These are phyloP conservation scores for Gymnothorax reevesii DNA, from an alignment of 2,797 vertebrate genomes.

Conservation along the genomic window DNA sequence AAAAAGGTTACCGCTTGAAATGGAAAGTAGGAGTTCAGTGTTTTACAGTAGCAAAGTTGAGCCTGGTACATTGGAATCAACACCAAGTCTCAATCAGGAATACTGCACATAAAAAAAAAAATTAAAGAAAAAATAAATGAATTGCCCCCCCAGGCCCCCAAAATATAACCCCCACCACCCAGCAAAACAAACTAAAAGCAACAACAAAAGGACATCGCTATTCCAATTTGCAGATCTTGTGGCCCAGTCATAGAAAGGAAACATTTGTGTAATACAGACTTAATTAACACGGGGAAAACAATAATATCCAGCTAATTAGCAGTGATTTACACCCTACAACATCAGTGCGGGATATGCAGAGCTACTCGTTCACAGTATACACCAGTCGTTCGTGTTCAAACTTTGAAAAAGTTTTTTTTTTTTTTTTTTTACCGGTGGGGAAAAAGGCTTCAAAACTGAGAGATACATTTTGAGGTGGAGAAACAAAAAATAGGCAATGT, in stretches of 20 bases:
- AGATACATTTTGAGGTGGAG: background rate
- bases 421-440: slow-evolving; percentile 17
- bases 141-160: background rate
- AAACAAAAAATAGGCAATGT: background rate
- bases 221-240: background rate
- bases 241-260: background rate
- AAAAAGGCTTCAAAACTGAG: slow-evolving; percentile 12
- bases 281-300: background rate
- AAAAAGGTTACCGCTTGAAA: slow-evolving; percentile 25
- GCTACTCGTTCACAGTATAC: slow-evolving; percentile 37
- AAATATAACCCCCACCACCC: background rate
- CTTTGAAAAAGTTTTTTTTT: slow-evolving; percentile 25
- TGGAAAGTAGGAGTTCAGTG: slow-evolving; percentile 18
- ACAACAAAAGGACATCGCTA: background rate
- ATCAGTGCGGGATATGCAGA: slow-evolving; percentile 19
- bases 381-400: slow-evolving; percentile 29
- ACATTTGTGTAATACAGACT: background rate
- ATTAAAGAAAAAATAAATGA: background rate
- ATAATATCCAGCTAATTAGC: slow-evolving; percentile 33
- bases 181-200: background rate
- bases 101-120: slow-evolving; percentile 12
- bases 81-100: slow-evolving; percentile 10
- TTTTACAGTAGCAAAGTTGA: slow-evolving; percentile 33
- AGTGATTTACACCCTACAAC: slow-evolving; percentile 23
- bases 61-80: slow-evolving; percentile 24